phyloP scores from a whole-genome alignment of 2,888 invertebrate species.

The Artemia sp. region DNA sequence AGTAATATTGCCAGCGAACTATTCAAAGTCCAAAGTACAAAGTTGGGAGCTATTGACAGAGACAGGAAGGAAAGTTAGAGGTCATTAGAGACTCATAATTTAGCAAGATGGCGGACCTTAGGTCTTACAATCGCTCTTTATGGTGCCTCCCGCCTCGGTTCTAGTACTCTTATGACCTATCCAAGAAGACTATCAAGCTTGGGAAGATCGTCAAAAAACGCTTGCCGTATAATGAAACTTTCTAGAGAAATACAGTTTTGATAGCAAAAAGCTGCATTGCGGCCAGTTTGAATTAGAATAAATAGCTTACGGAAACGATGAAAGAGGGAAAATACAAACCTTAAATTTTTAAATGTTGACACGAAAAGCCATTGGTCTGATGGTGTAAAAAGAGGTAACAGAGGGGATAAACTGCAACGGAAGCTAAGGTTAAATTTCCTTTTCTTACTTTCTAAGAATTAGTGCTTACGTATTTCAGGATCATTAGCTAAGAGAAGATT shows the following conservation, averaged over 20 bases:
- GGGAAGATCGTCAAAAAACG: slow-evolving; percentile 7
- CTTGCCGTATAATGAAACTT: slow-evolving; percentile 10
- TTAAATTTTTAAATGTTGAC: too few relatives aligned
- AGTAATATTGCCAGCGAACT: too few relatives aligned
- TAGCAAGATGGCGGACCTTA: slow-evolving; percentile 13
- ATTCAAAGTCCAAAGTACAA: slow-evolving; percentile 9
- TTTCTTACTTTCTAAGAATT: too few relatives aligned
- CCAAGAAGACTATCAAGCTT: slow-evolving; percentile 9
- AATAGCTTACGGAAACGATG: not conserved
- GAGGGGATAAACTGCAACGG: too few relatives aligned
- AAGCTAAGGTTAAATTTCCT: too few relatives aligned
- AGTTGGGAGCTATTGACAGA: slow-evolving; percentile 14
- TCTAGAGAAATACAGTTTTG: not conserved
- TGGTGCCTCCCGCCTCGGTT: slow-evolving; percentile 14
- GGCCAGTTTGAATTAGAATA: slow-evolving; percentile 10
- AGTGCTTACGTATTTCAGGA: too few relatives aligned
- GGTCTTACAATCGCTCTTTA: slow-evolving; percentile 14
- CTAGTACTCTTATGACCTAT: slow-evolving; percentile 12
- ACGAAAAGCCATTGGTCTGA: too few relatives aligned
- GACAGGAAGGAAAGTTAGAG: slow-evolving; percentile 3
- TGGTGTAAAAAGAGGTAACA: too few relatives aligned
- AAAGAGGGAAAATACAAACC: not conserved
- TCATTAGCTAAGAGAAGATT: too few relatives aligned
- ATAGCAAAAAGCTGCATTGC: slow-evolving; percentile 14
- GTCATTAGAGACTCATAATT: slow-evolving; percentile 11